Base-by-base conservation (phyloP, 2,113 vertebrate genomes). In the Jacana jacana region DNA sequence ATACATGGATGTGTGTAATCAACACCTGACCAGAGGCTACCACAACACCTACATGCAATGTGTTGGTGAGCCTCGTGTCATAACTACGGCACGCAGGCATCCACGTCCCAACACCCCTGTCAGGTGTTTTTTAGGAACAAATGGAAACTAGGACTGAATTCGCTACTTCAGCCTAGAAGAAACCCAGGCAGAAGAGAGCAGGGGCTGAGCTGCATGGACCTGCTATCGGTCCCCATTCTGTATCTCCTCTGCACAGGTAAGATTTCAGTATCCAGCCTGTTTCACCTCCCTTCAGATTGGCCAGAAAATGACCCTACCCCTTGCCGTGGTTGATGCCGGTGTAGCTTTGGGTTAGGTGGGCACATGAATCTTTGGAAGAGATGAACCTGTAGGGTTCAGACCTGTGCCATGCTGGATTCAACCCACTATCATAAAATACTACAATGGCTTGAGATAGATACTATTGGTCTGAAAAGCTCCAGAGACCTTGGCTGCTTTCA, bases 331-430 rank as follows among this genome's bases (percentile, higher is more conserved):
- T 68, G 51, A 75, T 48, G 13, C 35, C 68, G 66, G 14, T 17
- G 39, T 19, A 91, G 84, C 64, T 55, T 60, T 86, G 68, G 46
- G 52, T 80, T 65, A 89, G 65, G 28, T 0, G 82, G 89, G 77
- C 48, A 87, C 1, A 20, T 0, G 3, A 42, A 0, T 3, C 57
- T 71, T 70, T 75, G 48, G 61, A 92, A 78, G 17, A 72, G 77
- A 72, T 65, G 69, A 73, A 64, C 7, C n/a, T 82, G 55, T 8
- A 68, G 54, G 16, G 79, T 93, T 89, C 54, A 87, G 76, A 68
- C 0, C 0, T 7, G 11, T 55, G 42, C 39, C 28, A 12, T 1
- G 9, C 51, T 88, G 68, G 1, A 7, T 71, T 73, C 42, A 33
- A 22, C 30, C 58, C 25, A 11, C 37, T 46, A 42, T 15, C 44